A percentile compares a stretch with the other conserved stretches of the same genome.
These are phyloP conservation scores for Ormyrus pomaceus DNA, from an alignment of 2,888 invertebrate species.

Conservation along the genomic window DNA sequence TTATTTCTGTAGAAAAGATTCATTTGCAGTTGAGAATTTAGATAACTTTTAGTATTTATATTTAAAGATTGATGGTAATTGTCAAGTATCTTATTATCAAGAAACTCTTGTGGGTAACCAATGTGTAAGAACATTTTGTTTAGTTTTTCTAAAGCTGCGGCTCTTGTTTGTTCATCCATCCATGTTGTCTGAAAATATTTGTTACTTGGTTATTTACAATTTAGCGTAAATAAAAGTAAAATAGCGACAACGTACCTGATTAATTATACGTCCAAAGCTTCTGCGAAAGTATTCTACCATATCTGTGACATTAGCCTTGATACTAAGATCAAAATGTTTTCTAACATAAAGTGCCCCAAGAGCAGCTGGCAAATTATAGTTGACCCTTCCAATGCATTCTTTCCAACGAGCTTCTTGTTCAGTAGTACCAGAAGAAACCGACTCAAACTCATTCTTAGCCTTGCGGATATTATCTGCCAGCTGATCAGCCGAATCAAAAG, in stretches of 20 bases:
- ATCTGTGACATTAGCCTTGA: background rate
- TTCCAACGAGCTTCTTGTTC: background rate
- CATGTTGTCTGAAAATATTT: slow-evolving; percentile 80
- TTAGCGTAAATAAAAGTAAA: background rate
- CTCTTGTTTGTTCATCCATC: slow-evolving; percentile 92
- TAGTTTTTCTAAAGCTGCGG: slow-evolving; percentile 86
- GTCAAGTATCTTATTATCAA: slow-evolving; percentile 87
- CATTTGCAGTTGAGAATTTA: slow-evolving; percentile 75
- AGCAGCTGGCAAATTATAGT: background rate
- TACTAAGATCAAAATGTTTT: background rate
- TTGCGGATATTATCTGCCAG: background rate
- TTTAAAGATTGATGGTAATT: slow-evolving; percentile 82
- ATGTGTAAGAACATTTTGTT: slow-evolving; percentile 91
- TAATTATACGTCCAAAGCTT: background rate
- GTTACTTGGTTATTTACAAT: too few relatives aligned
- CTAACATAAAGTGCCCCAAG: background rate
- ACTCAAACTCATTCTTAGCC: background rate
- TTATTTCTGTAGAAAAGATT: slow-evolving; percentile 76
- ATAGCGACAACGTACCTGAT: background rate
- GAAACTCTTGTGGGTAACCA: slow-evolving; percentile 92
- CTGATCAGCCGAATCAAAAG: background rate
- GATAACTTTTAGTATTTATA: slow-evolving; percentile 73
- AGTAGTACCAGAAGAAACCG: background rate
- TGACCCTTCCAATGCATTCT: background rate
- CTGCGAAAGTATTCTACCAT: background rate